Base-by-base conservation (phyloP, 2,888 invertebrate species). In the Microctonus aethiopoides region DNA sequence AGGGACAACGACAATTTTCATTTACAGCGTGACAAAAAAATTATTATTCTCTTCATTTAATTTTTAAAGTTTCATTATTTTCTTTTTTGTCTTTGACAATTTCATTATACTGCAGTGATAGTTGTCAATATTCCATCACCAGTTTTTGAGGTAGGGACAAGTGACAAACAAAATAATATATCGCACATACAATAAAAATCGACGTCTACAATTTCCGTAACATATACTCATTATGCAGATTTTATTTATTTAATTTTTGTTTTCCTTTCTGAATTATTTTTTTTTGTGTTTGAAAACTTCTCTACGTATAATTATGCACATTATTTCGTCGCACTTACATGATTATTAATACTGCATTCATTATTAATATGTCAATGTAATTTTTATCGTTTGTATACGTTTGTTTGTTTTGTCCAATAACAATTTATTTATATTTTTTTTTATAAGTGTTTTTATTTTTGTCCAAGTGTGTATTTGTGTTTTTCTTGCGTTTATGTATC, bases 311-410 rank as follows among this genome's bases (percentile, higher is more conserved):
- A 63, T 41, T 64, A 65, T 66, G 61, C 70, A 67, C 72, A 72
- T 41, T 52, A 69, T 65, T 62, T 72, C 65, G 61, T 77, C 74
- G 71, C 71, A 82, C 83, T 84, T 76, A 70, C 82, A 79, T n/a
- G n/a, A n/a, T 78, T 84, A 84, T 82, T 85, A 84, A 85, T 85
- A 85, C 85, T 84, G 85, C 78, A 80, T 80, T 80, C 80, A 82
- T 83, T 80, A 77, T 80, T 80, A n/a, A n/a, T 46, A n/a, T 46
- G 67, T 68, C 59, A 60, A 68, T 56, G 54, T 60, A 66, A 22
- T 71, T 62, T 60, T 51, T 29, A 56, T 66, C 39, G n/a, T 67
- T 39, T 51, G 5, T 41, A 16, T 46, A 20, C 26, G 59, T 24
- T 56, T 46, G 1, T 32, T 16, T 16, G 24, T 22, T 54, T 64